Conservation (phyloP, 2,113 vertebrate species). For the Polypterus bichir region DNA sequence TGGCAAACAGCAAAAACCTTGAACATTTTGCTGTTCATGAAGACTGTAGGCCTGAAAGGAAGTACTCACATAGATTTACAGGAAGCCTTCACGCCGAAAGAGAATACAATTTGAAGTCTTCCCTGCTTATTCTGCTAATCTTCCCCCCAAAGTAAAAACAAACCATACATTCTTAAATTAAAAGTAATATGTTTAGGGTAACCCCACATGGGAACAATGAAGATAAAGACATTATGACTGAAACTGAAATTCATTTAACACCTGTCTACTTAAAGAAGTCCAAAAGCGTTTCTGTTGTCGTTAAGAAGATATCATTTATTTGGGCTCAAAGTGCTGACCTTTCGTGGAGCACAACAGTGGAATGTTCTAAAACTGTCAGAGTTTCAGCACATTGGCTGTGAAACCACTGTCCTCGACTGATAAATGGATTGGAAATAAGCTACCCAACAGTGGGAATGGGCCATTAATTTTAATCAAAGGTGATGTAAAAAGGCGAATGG, state of each 20-base stretch:
- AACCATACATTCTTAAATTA: slow-evolving; percentile 22
- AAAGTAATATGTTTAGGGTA: slow-evolving; percentile 25
- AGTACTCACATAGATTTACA: no score
- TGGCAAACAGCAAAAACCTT: no score
- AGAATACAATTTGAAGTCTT: no score
- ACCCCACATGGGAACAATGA: slow-evolving; percentile 2
- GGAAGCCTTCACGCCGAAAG: no score
- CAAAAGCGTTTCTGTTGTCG: slow-evolving; percentile 44
- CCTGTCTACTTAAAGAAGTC: slow-evolving; percentile 1
- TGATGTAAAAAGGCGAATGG: slow-evolving; percentile 77
- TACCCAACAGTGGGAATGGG: slow-evolving; percentile 74
- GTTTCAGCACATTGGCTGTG: slow-evolving; percentile 57
- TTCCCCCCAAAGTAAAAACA: slow-evolving; percentile 17
- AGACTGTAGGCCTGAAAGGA: no score
- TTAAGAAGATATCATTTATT: slow-evolving; percentile 66
- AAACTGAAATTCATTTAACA: neutral
- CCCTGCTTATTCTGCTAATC: no score
- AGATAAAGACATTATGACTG: no score
- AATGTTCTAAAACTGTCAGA: slow-evolving; percentile 71
- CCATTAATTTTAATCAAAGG: slow-evolving; percentile 99
- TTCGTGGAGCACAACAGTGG: slow-evolving; percentile 46
- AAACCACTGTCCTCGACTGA: slow-evolving; percentile 69
- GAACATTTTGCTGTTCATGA: no score
- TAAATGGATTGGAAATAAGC: slow-evolving; percentile 93
- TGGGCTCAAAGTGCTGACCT: slow-evolving; percentile 66